Percentiles rank a stretch among this genome's conserved stretches.
phyloP scores from a whole-genome alignment of 2,113 vertebrate species.

The Burhinus bistriatus region DNA sequence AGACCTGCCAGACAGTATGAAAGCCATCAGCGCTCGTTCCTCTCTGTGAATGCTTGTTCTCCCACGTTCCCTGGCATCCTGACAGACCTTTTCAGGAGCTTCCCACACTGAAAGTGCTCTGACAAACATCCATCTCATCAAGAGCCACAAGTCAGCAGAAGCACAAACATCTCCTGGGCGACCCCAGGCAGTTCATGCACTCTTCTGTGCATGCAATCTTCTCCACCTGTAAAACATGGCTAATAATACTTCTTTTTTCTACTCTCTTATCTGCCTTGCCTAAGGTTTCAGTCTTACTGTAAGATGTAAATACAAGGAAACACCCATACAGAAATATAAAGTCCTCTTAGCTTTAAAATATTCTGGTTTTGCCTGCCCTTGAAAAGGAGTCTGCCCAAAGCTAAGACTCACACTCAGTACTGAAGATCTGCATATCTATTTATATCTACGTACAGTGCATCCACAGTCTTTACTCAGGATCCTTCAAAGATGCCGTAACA shows the following conservation, averaged over 20 bases:
- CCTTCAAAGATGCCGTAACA: not conserved
- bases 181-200: not conserved
- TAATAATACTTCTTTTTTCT: not conserved
- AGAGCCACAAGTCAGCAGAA: not conserved
- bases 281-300: not conserved
- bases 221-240: not conserved
- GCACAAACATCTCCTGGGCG: not conserved
- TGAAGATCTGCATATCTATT: not conserved
- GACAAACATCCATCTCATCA: not conserved
- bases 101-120: not conserved
- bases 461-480: not conserved
- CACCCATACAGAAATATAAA: not conserved
- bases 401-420: not conserved
- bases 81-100: not conserved
- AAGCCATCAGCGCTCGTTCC: not conserved
- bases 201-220: not conserved
- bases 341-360: not conserved
- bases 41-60: not conserved
- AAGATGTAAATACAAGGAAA: not conserved
- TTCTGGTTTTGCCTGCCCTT: not conserved
- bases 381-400: not conserved
- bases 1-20: not conserved
- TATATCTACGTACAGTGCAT: too few species aligned
- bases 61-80: not conserved
- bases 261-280: not conserved